Evolutionary conservation across 2,797 vertebrate genomes (phyloP), one percentile per base, ranked within the genome.

Genomic region (Gymnodraco acuticeps): DNA sequence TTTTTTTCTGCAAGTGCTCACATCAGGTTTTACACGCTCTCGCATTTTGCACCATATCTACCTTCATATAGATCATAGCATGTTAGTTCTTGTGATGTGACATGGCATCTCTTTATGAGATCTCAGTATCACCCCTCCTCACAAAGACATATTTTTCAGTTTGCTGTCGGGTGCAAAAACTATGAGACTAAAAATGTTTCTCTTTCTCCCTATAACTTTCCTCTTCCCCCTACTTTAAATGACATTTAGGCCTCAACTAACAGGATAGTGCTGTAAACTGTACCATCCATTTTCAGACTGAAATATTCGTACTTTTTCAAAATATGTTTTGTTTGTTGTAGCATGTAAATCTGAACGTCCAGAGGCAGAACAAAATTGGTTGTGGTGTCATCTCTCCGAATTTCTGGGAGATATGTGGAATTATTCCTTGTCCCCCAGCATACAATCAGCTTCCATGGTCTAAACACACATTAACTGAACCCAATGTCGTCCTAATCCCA

Each of bases 331-430:
- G 41, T 80, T 73, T 83, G 60, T 3, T 80, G 15, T 19, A 3
- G 42, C 72, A 70, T 83, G 75, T 60, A 79, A 85, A 88, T 86
- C 23, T 27, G 23, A 70, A 55, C 65, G 65, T 70, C 83, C 73
- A 81, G 59, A 69, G 65, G 80, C 83, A 59, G 56, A 77, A 72
- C 67, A 67, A 77, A 80, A 87, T 81, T 84, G 80, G 64, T 77
- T 76, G 38, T 65, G 73, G 64, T 87, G 77, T 84, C 55, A 75
- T 85, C 66, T 73, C 45, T n/a, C 59, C 16, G 46, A 79, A 82
- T 82, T 84, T 64, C 74, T 74, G 54, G 45, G 41, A 76, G 72
- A 82, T 53, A 58, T 80, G 80, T 68, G 45, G 60, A 80, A 78
- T 69, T 83, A 80, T 84, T 83, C n/a, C 64, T 76, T 67, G 31